Evolutionary conservation across 2,888 invertebrate species (phyloP).

Genomic region (Carterocephalus palaemon): DNA sequence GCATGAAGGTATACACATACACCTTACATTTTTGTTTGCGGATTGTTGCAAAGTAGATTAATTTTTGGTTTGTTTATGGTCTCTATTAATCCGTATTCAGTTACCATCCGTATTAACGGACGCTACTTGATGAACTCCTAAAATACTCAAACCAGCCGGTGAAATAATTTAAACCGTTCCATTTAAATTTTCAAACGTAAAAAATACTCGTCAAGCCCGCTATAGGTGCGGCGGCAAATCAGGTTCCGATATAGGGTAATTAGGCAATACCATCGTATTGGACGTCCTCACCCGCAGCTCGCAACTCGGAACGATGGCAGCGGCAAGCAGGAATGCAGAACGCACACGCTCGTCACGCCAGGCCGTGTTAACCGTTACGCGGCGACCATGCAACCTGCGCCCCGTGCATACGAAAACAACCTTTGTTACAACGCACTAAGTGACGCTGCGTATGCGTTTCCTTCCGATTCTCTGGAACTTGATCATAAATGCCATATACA

Average conservation of each 20-base stretch:
- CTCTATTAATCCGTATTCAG: too few relatives aligned
- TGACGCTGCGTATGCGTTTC: neutral
- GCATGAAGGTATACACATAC: too few relatives aligned
- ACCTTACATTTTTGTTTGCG: too few relatives aligned
- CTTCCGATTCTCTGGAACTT: slow-evolving; percentile 17
- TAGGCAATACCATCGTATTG: neutral
- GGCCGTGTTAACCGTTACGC: slow-evolving; percentile 54
- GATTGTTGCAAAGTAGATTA: too few relatives aligned
- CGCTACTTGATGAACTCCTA: too few relatives aligned
- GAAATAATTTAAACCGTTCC: too few relatives aligned
- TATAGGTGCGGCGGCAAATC: too few relatives aligned
- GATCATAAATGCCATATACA: slow-evolving; percentile 28
- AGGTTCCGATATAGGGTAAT: neutral
- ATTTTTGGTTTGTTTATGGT: too few relatives aligned
- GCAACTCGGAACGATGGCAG: slow-evolving; percentile 26
- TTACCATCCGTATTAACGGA: too few relatives aligned
- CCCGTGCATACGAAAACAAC: slow-evolving; percentile 35
- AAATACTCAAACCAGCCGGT: too few relatives aligned
- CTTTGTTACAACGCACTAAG: slow-evolving; percentile 38
- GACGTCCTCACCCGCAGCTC: neutral
- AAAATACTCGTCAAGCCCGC: too few relatives aligned
- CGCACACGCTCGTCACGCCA: slow-evolving; percentile 54
- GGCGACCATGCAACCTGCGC: slow-evolving; percentile 28
- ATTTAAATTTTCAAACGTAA: too few relatives aligned
- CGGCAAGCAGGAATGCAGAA: slow-evolving; percentile 53